Evolutionary conservation across 2,113 vertebrate genomes (phyloP).

Genomic region (Oncorhynchus nerka): DNA sequence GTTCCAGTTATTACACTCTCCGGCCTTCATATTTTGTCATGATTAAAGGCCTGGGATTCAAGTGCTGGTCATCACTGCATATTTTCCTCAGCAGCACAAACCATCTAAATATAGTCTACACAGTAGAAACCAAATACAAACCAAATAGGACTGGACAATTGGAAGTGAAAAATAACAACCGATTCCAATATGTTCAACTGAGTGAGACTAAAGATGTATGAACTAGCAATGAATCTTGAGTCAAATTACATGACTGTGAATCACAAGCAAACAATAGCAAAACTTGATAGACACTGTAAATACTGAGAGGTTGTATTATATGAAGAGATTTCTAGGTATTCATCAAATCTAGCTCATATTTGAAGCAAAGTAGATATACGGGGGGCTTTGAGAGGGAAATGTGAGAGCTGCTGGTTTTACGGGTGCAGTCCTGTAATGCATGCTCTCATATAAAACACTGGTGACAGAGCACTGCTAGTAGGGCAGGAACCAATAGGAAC

Average conservation of each 20-base stretch:
- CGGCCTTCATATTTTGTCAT: slow-evolving; percentile 27
- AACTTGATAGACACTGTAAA: too few species aligned
- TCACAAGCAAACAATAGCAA: too few species aligned
- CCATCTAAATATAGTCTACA: slow-evolving; percentile 7
- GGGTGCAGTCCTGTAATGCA: background rate
- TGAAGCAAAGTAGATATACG: background rate
- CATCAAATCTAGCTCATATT: background rate
- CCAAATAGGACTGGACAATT: background rate
- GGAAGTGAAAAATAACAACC: background rate
- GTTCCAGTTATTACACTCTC: slow-evolving; percentile 42
- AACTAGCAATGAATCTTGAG: background rate
- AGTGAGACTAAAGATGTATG: background rate
- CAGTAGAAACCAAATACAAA: background rate
- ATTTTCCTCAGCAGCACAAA: slow-evolving; percentile 2
- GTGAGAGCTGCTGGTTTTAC: background rate
- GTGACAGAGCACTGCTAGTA: background rate
- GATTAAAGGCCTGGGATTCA: slow-evolving; percentile 55
- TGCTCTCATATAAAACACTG: slow-evolving; percentile 1
- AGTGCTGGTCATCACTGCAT: slow-evolving; percentile 13
- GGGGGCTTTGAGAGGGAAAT: background rate
- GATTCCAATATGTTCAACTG: background rate
- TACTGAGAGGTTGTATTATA: too few species aligned
- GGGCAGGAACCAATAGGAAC: background rate
- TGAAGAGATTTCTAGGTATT: too few species aligned
- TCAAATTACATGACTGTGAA: too few species aligned